These are phyloP conservation scores for Stenodera caucasica DNA, from an alignment of 2,888 invertebrate genomes.

Conservation along the genomic window DNA sequence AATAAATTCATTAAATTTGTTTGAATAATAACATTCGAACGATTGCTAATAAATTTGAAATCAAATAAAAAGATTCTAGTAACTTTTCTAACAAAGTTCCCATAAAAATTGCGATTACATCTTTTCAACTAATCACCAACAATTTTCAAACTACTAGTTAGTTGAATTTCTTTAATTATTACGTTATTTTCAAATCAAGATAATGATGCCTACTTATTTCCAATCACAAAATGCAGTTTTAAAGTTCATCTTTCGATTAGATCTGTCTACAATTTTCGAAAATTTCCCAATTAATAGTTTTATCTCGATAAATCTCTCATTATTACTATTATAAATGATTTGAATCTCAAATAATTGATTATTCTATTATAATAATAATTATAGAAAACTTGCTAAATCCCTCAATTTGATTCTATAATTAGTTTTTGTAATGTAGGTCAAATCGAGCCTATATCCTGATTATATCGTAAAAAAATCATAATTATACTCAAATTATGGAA, in stretches of 20 bases:
- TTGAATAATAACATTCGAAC: not conserved
- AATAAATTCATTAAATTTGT: slow-evolving; percentile 6
- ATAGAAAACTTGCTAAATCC: too few relatives aligned
- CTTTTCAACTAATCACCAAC: not conserved
- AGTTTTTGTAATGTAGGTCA: slow-evolving; percentile 6
- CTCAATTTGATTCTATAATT: not conserved
- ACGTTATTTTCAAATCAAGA: not conserved
- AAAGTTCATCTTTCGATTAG: not conserved
- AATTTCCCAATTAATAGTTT: not conserved
- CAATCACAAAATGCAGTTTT: not conserved
- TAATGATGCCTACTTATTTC: not conserved
- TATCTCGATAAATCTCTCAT: not conserved
- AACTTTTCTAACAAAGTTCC: not conserved
- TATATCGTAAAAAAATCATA: slow-evolving; percentile 15
- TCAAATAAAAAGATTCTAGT: not conserved
- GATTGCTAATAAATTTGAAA: not conserved
- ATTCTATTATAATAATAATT: too few relatives aligned
- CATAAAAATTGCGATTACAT: not conserved
- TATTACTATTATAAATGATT: not conserved
- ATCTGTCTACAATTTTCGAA: not conserved
- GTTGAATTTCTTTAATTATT: not conserved
- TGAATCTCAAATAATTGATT: too few relatives aligned
- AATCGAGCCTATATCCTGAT: slow-evolving; percentile 17
- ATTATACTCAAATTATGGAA: slow-evolving; percentile 4
- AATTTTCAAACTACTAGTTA: not conserved